These are phyloP conservation scores for Zosterops japonicus DNA, from an alignment of 2,113 vertebrate genomes.

Conservation along the genomic window DNA sequence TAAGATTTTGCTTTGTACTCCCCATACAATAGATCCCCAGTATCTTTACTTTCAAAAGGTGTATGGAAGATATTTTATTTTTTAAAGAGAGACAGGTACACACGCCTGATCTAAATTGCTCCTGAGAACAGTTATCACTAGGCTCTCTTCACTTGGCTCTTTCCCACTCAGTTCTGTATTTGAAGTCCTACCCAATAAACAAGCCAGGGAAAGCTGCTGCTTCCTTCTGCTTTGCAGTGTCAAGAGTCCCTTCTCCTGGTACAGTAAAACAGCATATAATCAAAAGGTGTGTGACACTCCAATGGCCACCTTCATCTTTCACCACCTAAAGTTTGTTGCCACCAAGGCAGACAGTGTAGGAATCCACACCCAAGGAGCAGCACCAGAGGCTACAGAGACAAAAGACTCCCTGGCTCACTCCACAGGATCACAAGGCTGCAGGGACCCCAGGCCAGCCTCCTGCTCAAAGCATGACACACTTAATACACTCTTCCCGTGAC, in stretches of 20 bases:
- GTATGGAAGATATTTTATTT: background rate
- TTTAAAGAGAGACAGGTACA: background rate
- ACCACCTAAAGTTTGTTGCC: background rate
- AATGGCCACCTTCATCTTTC: background rate
- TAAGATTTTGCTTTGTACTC: background rate
- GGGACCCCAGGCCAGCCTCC: background rate
- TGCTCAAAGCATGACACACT: background rate
- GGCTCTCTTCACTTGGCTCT: background rate
- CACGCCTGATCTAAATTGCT: background rate
- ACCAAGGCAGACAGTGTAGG: background rate
- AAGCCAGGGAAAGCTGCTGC: background rate
- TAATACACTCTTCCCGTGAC: accelerated
- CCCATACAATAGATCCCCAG: accelerated
- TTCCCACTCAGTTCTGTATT: background rate
- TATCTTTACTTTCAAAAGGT: background rate
- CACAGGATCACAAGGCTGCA: accelerated
- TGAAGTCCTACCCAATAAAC: background rate
- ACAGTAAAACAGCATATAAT: accelerated
- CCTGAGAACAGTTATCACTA: background rate
- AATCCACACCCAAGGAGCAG: background rate
- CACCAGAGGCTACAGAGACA: background rate
- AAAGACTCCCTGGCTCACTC: background rate
- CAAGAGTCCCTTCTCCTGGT: background rate
- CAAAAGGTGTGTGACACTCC: no score
- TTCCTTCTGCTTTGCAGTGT: background rate